phyloP scores from a whole-genome alignment of 2,888 invertebrate genomes.

The Biston betularia region DNA sequence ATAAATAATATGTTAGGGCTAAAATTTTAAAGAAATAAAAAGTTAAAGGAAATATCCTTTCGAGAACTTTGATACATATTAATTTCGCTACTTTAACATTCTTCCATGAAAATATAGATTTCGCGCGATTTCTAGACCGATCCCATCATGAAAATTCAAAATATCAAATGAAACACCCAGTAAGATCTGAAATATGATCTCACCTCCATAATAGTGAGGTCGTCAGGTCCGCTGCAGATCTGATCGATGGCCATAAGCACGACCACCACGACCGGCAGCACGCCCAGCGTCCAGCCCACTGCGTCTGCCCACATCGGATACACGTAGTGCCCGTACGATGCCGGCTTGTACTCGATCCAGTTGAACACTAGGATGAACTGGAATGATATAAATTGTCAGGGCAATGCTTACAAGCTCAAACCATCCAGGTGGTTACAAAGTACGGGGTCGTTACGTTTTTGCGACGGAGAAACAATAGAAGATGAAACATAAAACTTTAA shows the following conservation, averaged over 20 bases:
- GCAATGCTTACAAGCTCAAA: too few relatives aligned
- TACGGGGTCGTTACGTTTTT: too few relatives aligned
- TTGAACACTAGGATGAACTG: conserved; percentile 92
- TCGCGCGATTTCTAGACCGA: too few relatives aligned
- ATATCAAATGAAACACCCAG: background rate
- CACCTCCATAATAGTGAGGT: conserved; percentile 83
- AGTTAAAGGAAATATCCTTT: too few relatives aligned
- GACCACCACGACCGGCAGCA: conserved; percentile 90
- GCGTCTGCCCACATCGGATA: conserved; percentile 93
- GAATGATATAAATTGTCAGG: conserved; percentile 25
- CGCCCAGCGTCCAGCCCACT: conserved; percentile 91
- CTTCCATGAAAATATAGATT: background rate
- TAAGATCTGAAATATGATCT: background rate
- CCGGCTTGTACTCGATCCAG: conserved; percentile 92
- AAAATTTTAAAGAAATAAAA: too few relatives aligned
- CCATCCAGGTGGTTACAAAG: background rate
- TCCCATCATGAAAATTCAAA: too few relatives aligned
- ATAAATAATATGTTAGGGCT: background rate
- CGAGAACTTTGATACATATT: too few relatives aligned
- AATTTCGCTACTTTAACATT: background rate
- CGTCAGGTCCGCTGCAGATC: conserved; percentile 85
- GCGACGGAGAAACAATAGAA: too few relatives aligned
- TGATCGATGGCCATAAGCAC: conserved; percentile 86
- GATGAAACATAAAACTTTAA: too few relatives aligned
- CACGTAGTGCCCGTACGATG: conserved; percentile 90